Base-by-base conservation (phyloP, 2,888 invertebrate genomes). In the Aspidiotus destructor region DNA sequence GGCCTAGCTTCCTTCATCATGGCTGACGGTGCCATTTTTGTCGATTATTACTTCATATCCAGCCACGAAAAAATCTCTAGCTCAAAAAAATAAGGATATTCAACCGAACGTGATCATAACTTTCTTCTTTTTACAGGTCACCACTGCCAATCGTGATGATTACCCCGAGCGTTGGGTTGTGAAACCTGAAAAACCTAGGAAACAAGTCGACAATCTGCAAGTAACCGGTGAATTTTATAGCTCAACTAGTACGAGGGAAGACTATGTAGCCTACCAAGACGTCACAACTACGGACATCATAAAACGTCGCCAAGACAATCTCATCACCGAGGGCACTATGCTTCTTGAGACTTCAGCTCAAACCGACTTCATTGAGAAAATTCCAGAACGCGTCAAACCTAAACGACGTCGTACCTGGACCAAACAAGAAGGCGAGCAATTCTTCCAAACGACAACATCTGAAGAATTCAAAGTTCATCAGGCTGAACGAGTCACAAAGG, bases 331-430 rank as follows among this genome's bases (percentile, higher is more conserved):
- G 63, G 77, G 77, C 73, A 82, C 83, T 75, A 85, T 85, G 77
- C 82, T 82, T 52, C 86, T 85, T 74, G 80, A 84, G 60, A 85
- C 85, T 13, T 85, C 86, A 0, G 82, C 83, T 70, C 82, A 83
- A 73, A 79, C 81, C 69, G 85, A 86, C 71, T 86, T 80, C 72
- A 81, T 83, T 1, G 81, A 84, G 74, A 86, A 86, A 75, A 53
- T 64, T 13, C 77, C 80, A 9, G 79, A 80, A 15, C 76, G 84
- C n/a, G 82, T 83, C 73, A 81, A 83, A 69, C 83, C 83, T 13
- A 76, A 79, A 16, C 80, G 85, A 69, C 80, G 86, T 73, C 80
- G 86, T 62, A 86, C 86, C 0, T 86, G 86, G 84, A 86, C 85
- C 0, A 86, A 86, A 74, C 86, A 87, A 76, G 86, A 86, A 73